A percentile compares a stretch with the other conserved stretches of the same genome.
These are phyloP conservation scores for Aurelia coerulea DNA, from an alignment of 30 jellyfish, hydroid and myxozoan genomes.

Conservation along the genomic window DNA sequence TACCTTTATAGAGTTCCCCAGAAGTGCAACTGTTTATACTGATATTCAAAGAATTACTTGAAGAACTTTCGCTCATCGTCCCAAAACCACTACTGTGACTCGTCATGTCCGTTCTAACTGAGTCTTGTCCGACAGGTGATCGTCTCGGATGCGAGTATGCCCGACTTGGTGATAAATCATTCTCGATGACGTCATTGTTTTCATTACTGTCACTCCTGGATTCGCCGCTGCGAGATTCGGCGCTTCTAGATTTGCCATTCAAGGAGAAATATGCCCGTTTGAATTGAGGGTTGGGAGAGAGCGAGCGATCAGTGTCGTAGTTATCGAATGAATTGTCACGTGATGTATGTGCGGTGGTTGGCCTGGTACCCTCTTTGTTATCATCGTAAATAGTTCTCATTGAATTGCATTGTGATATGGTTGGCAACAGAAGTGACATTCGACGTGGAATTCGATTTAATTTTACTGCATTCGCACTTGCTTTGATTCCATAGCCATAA, in stretches of 20 bases:
- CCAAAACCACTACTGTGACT: constrained; percentile 90
- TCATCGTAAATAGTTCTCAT: not conserved
- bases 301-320: constrained; percentile 50
- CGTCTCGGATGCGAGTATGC: constrained; percentile 33
- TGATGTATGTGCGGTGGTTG: constrained; percentile 30
- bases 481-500: constrained; percentile 95
- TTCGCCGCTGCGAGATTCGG: constrained; percentile 42
- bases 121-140: constrained; percentile 64
- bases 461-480: constrained; percentile 58
- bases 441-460: constrained; percentile 34
- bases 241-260: constrained; percentile 29
- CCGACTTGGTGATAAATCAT: constrained; percentile 48
- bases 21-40: constrained; percentile 41
- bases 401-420: not conserved
- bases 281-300: constrained; percentile 38
- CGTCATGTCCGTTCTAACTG: constrained; percentile 68
- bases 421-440: constrained; percentile 8
- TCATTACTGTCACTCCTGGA: constrained; percentile 66
- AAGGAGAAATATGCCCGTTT: constrained; percentile 39
- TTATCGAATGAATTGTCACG: constrained; percentile 62
- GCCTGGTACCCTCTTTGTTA: not conserved
- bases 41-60: constrained; percentile 64
- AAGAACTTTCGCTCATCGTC: constrained; percentile 86
- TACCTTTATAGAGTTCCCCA: constrained; percentile 87
- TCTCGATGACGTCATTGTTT: constrained; percentile 37